phyloP scores from a whole-genome alignment of 1,140 invertebrate species.

The Neoseiulus cucumeris region DNA sequence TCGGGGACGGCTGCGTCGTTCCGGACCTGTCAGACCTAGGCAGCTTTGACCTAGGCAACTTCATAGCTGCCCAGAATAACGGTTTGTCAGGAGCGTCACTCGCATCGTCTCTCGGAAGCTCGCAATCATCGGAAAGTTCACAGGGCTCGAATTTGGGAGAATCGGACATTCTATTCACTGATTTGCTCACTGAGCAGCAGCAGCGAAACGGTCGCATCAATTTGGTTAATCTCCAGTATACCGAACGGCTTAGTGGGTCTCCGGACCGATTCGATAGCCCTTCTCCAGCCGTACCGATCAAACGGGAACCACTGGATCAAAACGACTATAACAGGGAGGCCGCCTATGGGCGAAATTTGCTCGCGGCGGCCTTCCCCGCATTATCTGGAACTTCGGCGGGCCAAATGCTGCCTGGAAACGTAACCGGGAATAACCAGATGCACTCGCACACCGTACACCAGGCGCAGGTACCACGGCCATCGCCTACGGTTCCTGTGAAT shows the following conservation, averaged over 20 bases:
- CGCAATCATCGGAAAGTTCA: slow-evolving; percentile 9
- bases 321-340: slow-evolving; percentile 10
- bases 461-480: background rate
- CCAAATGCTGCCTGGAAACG: slow-evolving; percentile 1
- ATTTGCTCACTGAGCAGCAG: slow-evolving; percentile 3
- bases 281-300: slow-evolving; percentile 9
- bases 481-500: slow-evolving; percentile 10
- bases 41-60: slow-evolving; percentile 5
- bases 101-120: slow-evolving; percentile 7
- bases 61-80: slow-evolving; percentile 6
- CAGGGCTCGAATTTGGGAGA: slow-evolving; percentile 5
- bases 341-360: slow-evolving; percentile 7
- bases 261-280: slow-evolving; percentile 9
- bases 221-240: background rate
- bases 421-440: background rate
- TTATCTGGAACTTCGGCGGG: slow-evolving; percentile 3
- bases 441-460: slow-evolving; percentile 7
- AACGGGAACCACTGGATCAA: slow-evolving; percentile 8
- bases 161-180: slow-evolving; percentile 4
- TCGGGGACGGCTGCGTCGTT: slow-evolving; percentile 9
- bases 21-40: slow-evolving; percentile 8
- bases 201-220: background rate
- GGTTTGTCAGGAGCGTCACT: background rate
- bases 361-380: slow-evolving; percentile 8
- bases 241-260: background rate